These are phyloP conservation scores for Deladenus siricidicola DNA, from an alignment of 2,888 invertebrate species.

Conservation along the genomic window DNA sequence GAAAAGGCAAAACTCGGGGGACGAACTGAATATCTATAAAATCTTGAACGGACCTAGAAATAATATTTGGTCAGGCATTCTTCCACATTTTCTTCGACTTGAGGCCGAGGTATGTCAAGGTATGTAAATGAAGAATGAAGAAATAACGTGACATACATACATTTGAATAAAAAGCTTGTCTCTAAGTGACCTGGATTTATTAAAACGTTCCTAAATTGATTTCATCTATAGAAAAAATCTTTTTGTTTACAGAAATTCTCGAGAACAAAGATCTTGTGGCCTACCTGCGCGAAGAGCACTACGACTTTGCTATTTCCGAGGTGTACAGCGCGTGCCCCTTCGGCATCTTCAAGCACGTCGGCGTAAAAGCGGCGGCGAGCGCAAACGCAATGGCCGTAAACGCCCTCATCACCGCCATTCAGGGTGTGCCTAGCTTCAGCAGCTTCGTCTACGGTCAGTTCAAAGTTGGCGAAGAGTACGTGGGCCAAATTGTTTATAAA, in stretches of 20 bases:
- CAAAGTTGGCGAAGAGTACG: neutral
- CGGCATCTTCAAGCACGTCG: neutral
- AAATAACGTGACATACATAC: too few relatives aligned
- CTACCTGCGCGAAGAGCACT: neutral
- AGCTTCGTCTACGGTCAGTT: neutral
- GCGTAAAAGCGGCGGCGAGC: neutral
- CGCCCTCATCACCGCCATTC: neutral
- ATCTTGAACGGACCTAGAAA: too few relatives aligned
- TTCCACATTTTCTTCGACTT: too few relatives aligned
- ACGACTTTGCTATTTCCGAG: neutral
- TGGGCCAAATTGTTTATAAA: neutral
- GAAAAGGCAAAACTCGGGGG: too few relatives aligned
- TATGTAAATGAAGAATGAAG: too few relatives aligned
- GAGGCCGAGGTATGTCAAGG: too few relatives aligned
- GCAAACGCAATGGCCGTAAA: neutral
- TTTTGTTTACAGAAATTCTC: neutral
- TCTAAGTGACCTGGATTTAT: too few relatives aligned
- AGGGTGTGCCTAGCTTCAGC: neutral
- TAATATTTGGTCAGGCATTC: too few relatives aligned
- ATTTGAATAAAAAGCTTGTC: too few relatives aligned
- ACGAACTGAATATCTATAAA: too few relatives aligned
- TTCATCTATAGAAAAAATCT: too few relatives aligned
- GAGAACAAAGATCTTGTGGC: neutral
- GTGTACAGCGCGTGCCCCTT: neutral
- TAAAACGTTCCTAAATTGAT: too few relatives aligned